Evolutionary conservation across 2,797 vertebrate species (phyloP).

Genomic region (Lagodon rhomboides): DNA sequence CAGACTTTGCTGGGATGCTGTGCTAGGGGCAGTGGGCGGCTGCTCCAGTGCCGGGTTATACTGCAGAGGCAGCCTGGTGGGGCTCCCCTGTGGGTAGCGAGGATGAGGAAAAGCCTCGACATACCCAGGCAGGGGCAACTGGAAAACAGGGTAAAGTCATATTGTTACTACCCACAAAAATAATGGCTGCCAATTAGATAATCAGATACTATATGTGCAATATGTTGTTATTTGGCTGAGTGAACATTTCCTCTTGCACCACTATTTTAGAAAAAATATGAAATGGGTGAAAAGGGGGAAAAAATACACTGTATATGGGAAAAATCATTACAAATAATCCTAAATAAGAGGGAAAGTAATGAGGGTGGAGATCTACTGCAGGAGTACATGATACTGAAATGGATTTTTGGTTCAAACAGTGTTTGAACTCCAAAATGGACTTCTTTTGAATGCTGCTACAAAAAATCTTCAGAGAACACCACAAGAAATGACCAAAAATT

Average conservation of each 20-base stretch:
- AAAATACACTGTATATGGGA: constrained; percentile 46
- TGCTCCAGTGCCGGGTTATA: constrained; percentile 92
- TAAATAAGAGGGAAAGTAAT: constrained; percentile 52
- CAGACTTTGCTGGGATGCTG: constrained; percentile 91
- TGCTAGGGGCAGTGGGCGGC: constrained; percentile 78
- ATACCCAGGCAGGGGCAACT: constrained; percentile 97
- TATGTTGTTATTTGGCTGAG: constrained; percentile 49
- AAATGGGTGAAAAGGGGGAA: constrained; percentile 41
- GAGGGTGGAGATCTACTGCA: constrained; percentile 39
- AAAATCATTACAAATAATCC: constrained; percentile 46
- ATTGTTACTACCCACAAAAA: constrained; percentile 17
- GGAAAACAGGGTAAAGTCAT: constrained; percentile 45
- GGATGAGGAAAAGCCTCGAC: constrained; percentile 96
- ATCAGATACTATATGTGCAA: constrained; percentile 22
- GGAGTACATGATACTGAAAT: constrained; percentile 46
- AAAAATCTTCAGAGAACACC: constrained; percentile 44
- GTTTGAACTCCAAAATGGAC: constrained; percentile 65
- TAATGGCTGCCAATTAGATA: constrained; percentile 18
- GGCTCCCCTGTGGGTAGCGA: constrained; percentile 93
- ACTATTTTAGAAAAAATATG: constrained; percentile 48
- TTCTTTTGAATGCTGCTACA: constrained; percentile 35
- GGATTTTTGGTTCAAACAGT: constrained; percentile 65
- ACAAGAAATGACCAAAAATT: constrained; percentile 42
- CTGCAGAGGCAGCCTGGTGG: constrained; percentile 90
- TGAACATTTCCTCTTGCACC: constrained; percentile 57